Percentiles rank a stretch among this genome's conserved stretches.
These are phyloP conservation scores for Fulica atra DNA, from an alignment of 2,113 vertebrate genomes.

Conservation along the genomic window DNA sequence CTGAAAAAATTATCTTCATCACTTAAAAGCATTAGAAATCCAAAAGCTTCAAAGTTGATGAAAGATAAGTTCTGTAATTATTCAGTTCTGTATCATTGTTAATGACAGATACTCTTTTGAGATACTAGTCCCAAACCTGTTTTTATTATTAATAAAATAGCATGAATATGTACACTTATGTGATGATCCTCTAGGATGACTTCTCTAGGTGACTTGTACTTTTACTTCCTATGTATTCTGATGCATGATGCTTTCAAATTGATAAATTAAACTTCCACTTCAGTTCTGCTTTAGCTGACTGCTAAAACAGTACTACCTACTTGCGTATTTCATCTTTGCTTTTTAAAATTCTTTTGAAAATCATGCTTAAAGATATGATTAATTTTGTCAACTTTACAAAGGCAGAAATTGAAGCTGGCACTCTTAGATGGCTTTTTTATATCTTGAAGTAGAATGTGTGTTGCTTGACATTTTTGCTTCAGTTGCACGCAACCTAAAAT, in stretches of 20 bases:
- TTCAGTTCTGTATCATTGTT: neutral
- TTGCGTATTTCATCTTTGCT: neutral
- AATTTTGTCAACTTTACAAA: neutral
- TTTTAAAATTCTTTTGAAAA: conserved; percentile 3
- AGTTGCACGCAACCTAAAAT: neutral
- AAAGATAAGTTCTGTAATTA: neutral
- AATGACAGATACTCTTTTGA: neutral
- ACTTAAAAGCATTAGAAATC: conserved; percentile 23
- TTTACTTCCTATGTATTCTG: neutral
- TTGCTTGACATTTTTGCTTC: neutral
- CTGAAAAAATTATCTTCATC: neutral
- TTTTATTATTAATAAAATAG: neutral
- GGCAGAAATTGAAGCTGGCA: neutral
- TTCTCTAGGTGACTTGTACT: neutral
- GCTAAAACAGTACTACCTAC: neutral
- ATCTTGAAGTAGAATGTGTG: neutral
- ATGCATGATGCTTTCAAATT: neutral
- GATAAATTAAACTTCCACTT: neutral
- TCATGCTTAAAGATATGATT: neutral
- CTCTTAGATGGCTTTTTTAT: neutral
- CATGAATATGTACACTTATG: neutral
- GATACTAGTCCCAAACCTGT: neutral
- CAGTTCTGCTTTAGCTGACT: neutral
- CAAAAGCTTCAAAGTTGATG: neutral
- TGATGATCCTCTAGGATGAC: neutral